Evolutionary conservation across 2,113 vertebrate species (phyloP).

Genomic region (Upupa epops): DNA sequence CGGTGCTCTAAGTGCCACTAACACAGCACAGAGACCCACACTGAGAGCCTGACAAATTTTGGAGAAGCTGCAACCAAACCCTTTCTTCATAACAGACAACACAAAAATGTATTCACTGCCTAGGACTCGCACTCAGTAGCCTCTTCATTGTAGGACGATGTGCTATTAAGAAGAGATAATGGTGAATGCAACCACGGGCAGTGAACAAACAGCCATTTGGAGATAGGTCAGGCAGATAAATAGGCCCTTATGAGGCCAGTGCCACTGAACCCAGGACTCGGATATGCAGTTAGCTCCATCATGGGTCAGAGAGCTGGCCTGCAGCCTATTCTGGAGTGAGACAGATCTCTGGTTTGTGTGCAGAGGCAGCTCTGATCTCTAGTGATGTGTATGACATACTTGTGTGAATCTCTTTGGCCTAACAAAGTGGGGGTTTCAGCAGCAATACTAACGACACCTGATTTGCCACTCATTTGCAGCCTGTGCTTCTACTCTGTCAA

Average conservation of each 20-base stretch:
- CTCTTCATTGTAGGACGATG: neutral
- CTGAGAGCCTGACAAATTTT: neutral
- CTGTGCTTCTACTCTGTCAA: neutral
- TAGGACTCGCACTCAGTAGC: neutral
- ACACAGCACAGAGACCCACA: neutral
- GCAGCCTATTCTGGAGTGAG: neutral
- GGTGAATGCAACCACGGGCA: neutral
- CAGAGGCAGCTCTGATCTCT: neutral
- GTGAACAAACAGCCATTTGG: conserved; percentile 8
- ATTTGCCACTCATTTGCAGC: neutral
- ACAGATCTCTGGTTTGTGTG: neutral
- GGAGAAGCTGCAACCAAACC: neutral
- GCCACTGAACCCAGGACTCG: neutral
- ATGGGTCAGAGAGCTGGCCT: neutral
- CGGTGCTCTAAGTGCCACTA: neutral
- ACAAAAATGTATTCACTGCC: neutral
- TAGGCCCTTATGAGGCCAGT: neutral
- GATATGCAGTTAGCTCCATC: neutral
- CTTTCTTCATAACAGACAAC: neutral
- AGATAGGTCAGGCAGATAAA: conserved; percentile 14
- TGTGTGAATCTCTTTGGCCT: fast-evolving
- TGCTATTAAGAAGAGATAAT: neutral
- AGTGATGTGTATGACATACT: fast-evolving
- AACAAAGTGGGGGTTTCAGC: neutral
- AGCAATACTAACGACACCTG: neutral